Conservation (phyloP, 2,113 vertebrate species). For the Phrynocephalus versicolor region DNA sequence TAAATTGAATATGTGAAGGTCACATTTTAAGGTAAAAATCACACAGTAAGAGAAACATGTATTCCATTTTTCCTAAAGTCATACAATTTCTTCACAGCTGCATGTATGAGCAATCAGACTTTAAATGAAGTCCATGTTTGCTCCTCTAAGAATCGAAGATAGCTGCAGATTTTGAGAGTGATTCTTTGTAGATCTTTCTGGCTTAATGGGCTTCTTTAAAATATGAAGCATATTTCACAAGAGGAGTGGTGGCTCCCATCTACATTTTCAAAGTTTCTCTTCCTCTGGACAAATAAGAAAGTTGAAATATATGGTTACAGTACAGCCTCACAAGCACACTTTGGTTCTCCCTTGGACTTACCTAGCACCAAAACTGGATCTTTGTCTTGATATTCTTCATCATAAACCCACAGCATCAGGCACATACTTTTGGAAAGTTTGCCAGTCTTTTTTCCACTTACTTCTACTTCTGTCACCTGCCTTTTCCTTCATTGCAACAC, state of each 20-base stretch:
- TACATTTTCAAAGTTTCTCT: neutral
- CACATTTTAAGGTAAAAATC: neutral
- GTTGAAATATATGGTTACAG: neutral
- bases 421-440: neutral
- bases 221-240: neutral
- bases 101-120: neutral
- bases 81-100: neutral
- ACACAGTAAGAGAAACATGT: too few species aligned
- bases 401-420: neutral
- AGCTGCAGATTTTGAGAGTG: neutral
- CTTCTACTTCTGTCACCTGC: neutral
- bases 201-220: neutral
- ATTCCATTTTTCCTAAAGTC: neutral
- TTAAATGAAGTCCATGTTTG: too few species aligned
- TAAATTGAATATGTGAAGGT: neutral
- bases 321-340: neutral
- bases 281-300: neutral
- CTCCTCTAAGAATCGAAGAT: too few species aligned
- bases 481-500: neutral
- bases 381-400: neutral
- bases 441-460: neutral
- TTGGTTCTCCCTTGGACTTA: neutral
- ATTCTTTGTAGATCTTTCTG: neutral
- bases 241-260: neutral
- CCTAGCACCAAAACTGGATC: neutral